Evolutionary conservation across 1,140 invertebrate genomes (phyloP).

Genomic region (Elysia chlorotica): DNA sequence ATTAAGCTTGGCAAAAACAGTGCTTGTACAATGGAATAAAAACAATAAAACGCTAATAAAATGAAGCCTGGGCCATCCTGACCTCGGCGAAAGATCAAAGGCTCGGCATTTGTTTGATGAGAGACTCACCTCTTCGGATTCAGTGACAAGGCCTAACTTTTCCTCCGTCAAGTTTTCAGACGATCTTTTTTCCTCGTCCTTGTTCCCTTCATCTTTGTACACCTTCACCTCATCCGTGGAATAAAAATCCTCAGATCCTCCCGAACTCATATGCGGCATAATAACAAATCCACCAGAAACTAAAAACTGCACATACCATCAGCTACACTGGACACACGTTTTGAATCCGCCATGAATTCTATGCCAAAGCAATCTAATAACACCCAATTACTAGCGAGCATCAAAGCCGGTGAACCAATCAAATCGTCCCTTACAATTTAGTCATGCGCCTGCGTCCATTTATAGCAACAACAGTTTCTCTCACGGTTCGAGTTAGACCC

Average conservation of each 20-base stretch:
- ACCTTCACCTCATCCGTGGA: constrained; percentile 96
- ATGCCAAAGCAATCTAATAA: constrained; percentile 55
- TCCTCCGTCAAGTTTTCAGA: constrained; percentile 92
- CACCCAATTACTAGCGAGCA: constrained; percentile 57
- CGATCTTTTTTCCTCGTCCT: constrained; percentile 75
- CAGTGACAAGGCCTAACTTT: constrained; percentile 92
- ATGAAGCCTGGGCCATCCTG: too few species aligned
- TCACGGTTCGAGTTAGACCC: background rate
- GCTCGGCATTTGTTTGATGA: constrained; percentile 30
- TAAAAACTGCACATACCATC: constrained; percentile 37
- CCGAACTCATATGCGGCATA: constrained; percentile 85
- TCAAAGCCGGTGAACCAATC: constrained; percentile 47
- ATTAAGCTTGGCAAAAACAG: too few species aligned
- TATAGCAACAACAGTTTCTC: constrained; percentile 19
- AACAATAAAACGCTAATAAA: too few species aligned
- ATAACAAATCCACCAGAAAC: constrained; percentile 62
- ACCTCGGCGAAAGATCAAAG: constrained; percentile 36
- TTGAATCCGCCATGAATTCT: constrained; percentile 61
- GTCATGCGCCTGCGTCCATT: constrained; percentile 33
- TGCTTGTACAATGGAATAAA: too few species aligned
- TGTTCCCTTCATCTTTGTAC: constrained; percentile 93
- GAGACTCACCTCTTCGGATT: constrained; percentile 74
- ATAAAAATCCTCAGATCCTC: constrained; percentile 86
- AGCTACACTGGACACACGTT: constrained; percentile 51
- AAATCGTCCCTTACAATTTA: constrained; percentile 46